Evolutionary conservation across 2,113 vertebrate genomes (phyloP).

Genomic region (Donacobius atricapilla): DNA sequence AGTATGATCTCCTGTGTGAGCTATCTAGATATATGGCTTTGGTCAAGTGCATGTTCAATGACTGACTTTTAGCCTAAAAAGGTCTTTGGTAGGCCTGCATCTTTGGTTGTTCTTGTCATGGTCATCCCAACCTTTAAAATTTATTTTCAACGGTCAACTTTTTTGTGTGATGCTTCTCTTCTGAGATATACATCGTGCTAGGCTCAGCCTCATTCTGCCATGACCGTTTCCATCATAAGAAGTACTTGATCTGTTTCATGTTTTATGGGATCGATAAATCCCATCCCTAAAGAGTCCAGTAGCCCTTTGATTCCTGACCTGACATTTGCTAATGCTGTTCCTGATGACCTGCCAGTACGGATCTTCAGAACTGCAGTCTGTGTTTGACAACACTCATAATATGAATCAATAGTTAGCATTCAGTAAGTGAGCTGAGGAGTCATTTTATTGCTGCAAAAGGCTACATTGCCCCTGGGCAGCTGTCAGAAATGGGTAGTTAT

Average conservation of each 20-base stretch:
- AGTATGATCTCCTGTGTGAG: neutral
- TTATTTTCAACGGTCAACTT: slow-evolving; percentile 44
- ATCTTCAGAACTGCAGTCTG: slow-evolving; percentile 78
- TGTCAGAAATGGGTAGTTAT: slow-evolving; percentile 93
- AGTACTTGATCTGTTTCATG: slow-evolving; percentile 79
- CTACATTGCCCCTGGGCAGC: slow-evolving; percentile 85
- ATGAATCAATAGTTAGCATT: slow-evolving; percentile 87
- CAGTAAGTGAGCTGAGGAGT: slow-evolving; percentile 83
- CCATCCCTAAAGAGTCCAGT: slow-evolving; percentile 80
- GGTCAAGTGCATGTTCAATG: neutral
- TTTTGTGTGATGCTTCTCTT: slow-evolving; percentile 50
- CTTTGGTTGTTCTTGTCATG: neutral
- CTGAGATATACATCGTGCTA: slow-evolving; percentile 41
- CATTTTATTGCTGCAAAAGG: slow-evolving; percentile 81
- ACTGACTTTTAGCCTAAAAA: slow-evolving; percentile 21
- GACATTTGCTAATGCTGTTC: slow-evolving; percentile 82
- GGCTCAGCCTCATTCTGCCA: slow-evolving; percentile 82
- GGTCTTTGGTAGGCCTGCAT: neutral
- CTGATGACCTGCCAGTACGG: slow-evolving; percentile 81
- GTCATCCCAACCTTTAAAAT: slow-evolving; percentile 29
- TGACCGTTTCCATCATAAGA: slow-evolving; percentile 75
- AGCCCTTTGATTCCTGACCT: slow-evolving; percentile 81
- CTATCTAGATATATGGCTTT: neutral
- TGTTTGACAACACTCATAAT: slow-evolving; percentile 88
- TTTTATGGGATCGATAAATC: slow-evolving; percentile 81